These are phyloP conservation scores for Chorisops tibialis DNA, from an alignment of 2,888 invertebrate genomes.

Conservation along the genomic window DNA sequence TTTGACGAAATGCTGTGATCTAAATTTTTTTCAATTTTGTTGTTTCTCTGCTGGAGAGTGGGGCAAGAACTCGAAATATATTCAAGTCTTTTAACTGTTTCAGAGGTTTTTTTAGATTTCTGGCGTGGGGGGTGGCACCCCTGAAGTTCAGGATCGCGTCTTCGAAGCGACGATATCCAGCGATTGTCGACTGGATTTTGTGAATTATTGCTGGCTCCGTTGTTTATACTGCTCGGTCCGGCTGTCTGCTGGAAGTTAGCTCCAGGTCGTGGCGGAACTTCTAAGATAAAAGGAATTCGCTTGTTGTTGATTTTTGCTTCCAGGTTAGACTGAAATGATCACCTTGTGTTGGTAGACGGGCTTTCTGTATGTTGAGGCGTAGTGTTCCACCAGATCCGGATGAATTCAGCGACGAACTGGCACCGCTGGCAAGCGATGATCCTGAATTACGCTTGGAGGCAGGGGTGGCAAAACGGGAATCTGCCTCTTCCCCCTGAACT, in stretches of 20 bases:
- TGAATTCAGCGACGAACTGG: neutral
- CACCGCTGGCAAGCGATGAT: conserved; percentile 6
- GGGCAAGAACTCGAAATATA: too few relatives aligned
- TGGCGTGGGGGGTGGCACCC: too few relatives aligned
- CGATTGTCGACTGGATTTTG: conserved; percentile 57
- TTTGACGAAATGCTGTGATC: too few relatives aligned
- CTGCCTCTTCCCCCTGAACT: too few relatives aligned
- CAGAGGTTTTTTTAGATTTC: too few relatives aligned
- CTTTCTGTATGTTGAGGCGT: conserved; percentile 42
- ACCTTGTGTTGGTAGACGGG: conserved; percentile 51
- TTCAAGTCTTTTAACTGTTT: too few relatives aligned
- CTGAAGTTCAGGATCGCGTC: conserved; percentile 64
- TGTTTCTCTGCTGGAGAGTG: too few relatives aligned
- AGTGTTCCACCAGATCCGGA: conserved; percentile 29
- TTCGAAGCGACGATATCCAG: conserved; percentile 66
- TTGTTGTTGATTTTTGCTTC: neutral
- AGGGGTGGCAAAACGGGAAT: too few relatives aligned
- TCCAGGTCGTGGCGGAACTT: conserved; percentile 51
- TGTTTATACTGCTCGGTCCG: conserved; percentile 27
- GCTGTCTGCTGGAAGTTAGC: conserved; percentile 39
- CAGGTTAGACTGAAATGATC: conserved; percentile 19
- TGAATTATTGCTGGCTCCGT: conserved; percentile 31
- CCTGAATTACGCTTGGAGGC: conserved; percentile 32
- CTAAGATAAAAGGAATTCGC: conserved; percentile 35
- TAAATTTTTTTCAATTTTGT: too few relatives aligned